Evolutionary conservation across 2,113 vertebrate genomes (phyloP).

Genomic region (Macquaria australasica): DNA sequence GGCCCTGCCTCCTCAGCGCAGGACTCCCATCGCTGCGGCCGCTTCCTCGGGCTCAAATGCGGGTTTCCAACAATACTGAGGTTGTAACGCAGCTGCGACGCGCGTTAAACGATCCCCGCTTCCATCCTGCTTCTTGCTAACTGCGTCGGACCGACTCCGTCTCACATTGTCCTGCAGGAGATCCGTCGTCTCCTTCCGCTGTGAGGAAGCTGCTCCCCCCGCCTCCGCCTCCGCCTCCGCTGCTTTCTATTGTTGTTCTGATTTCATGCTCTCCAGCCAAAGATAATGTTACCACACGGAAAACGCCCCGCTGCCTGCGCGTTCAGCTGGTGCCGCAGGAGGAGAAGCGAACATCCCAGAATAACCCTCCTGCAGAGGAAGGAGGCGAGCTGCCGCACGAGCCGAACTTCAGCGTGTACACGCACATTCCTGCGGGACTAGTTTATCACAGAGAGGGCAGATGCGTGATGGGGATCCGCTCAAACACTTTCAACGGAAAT

Average conservation of each 20-base stretch:
- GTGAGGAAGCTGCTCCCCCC: constrained; percentile 70
- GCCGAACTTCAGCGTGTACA: constrained; percentile 16
- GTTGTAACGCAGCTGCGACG: neutral
- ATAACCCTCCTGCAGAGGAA: neutral
- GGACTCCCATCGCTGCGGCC: constrained; percentile 72
- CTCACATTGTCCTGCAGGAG: constrained; percentile 83
- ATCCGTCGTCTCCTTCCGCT: constrained; percentile 84
- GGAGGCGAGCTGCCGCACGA: neutral
- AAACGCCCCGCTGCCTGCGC: neutral
- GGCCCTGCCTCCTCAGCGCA: constrained; percentile 77
- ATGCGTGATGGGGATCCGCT: too few relatives aligned
- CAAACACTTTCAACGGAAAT: too few relatives aligned
- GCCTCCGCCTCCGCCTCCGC: constrained; percentile 26
- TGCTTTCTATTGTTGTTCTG: constrained; percentile 73
- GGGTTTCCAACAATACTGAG: neutral
- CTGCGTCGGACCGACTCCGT: constrained; percentile 51
- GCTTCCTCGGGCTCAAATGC: constrained; percentile 27
- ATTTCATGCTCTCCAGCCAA: constrained; percentile 44
- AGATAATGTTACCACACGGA: constrained; percentile 19
- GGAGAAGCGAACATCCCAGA: neutral
- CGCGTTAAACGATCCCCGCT: constrained; percentile 44
- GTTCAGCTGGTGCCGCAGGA: too few relatives aligned
- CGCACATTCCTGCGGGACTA: constrained; percentile 78
- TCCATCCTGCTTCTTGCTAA: constrained; percentile 64
- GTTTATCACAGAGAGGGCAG: constrained; percentile 66